Conservation (phyloP, 2,888 invertebrate genomes). For the Tetanocera ferruginea region DNA sequence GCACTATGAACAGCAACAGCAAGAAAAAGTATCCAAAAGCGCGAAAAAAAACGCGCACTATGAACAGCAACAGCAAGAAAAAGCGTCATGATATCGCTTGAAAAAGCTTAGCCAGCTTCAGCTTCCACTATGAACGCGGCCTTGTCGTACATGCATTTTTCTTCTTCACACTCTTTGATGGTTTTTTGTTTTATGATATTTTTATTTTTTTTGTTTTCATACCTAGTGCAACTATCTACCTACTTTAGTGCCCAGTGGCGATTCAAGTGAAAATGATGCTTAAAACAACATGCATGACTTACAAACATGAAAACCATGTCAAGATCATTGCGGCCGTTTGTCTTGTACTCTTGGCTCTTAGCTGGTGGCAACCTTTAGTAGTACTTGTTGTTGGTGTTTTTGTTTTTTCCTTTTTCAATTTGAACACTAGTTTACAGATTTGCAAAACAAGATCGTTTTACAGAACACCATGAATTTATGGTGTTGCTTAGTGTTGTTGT, state of each 20-base stretch:
- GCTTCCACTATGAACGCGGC: too few relatives aligned
- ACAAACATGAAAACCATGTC: conserved; percentile 22
- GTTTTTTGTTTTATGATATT: background rate
- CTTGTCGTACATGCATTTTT: background rate
- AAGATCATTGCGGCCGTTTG: conserved; percentile 23
- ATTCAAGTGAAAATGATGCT: conserved; percentile 12
- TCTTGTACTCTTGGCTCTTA: background rate
- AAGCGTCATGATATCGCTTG: too few relatives aligned
- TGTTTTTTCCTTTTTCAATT: too few relatives aligned
- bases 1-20: too few relatives aligned
- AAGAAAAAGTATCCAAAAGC: too few relatives aligned
- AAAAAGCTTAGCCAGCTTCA: too few relatives aligned
- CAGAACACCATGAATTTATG: background rate
- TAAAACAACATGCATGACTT: conserved; percentile 5
- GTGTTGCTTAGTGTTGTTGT: background rate
- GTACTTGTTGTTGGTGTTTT: background rate
- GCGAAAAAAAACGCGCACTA: too few relatives aligned
- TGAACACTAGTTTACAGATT: too few relatives aligned
- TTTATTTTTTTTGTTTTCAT: background rate
- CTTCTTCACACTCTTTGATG: background rate
- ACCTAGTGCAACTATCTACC: background rate
- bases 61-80: too few relatives aligned
- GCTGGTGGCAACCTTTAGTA: background rate
- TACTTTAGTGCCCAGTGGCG: conserved; percentile 22
- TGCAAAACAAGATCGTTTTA: too few relatives aligned